A percentile compares a stretch with the other conserved stretches of the same genome.
Conservation (phyloP, 2,888 invertebrate genomes). For the Syrphus vitripennis region DNA sequence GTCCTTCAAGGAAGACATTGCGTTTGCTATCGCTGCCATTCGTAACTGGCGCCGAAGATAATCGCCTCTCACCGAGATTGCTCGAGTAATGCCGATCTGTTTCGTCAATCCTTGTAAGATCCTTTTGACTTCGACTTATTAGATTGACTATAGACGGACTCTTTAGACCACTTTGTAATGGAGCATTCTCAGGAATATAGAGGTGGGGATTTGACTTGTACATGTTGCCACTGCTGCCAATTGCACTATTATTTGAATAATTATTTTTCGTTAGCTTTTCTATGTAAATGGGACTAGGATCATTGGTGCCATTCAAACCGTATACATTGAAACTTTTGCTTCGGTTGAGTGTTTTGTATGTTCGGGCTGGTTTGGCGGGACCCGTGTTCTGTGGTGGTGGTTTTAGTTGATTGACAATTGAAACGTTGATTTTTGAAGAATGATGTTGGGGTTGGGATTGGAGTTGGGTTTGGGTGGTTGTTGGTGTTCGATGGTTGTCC, state of each 20-base stretch:
- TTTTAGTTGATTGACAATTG: constrained; percentile 83
- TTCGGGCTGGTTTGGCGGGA: constrained; percentile 90
- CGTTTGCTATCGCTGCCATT: constrained; percentile 83
- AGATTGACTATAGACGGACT: constrained; percentile 94
- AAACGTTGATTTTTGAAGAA: constrained; percentile 86
- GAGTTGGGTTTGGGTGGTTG: constrained; percentile 51
- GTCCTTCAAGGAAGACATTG: constrained; percentile 85
- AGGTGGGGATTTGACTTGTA: constrained; percentile 91
- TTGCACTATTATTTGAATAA: constrained; percentile 75
- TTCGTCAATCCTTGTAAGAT: constrained; percentile 85
- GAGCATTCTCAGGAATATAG: constrained; percentile 83
- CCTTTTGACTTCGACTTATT: constrained; percentile 91
- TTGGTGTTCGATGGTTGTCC: constrained; percentile 74
- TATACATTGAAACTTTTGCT: constrained; percentile 94
- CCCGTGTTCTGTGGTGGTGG: constrained; percentile 81
- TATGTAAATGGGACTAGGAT: constrained; percentile 81
- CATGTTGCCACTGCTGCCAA: constrained; percentile 79
- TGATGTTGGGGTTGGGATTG: constrained; percentile 75
- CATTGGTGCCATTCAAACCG: constrained; percentile 82
- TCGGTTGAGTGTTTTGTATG: constrained; percentile 89
- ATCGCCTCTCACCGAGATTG: constrained; percentile 66
- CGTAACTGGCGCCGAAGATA: constrained; percentile 45
- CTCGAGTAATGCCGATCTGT: constrained; percentile 75
- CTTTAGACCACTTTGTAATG: constrained; percentile 82
- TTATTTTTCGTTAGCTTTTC: constrained; percentile 79